These are phyloP conservation scores for Enoplosus armatus DNA, from an alignment of 2,797 vertebrate species.

Conservation along the genomic window DNA sequence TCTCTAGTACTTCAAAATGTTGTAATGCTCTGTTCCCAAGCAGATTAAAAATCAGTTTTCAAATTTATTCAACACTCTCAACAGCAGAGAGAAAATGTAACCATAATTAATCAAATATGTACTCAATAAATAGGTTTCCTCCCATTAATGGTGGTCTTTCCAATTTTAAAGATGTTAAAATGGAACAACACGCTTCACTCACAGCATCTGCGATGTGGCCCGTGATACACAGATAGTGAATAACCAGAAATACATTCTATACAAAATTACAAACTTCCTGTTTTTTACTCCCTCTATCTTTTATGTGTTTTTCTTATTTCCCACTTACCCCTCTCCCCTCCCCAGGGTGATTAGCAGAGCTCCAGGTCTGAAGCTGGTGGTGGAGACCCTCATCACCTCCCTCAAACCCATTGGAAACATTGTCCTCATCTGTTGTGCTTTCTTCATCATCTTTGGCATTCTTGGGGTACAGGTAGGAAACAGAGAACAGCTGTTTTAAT, in stretches of 20 bases:
- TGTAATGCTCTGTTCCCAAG: not conserved
- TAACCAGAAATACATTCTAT: not conserved
- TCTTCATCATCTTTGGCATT: slow-evolving; percentile 99
- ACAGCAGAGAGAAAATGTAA: not conserved
- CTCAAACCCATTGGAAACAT: slow-evolving; percentile 99
- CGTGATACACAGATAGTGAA: not conserved
- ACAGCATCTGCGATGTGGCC: no score
- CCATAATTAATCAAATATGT: not conserved
- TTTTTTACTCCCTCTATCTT: not conserved
- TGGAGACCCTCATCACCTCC: slow-evolving; percentile 98
- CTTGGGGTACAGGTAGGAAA: slow-evolving; percentile 94
- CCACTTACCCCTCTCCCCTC: not conserved
- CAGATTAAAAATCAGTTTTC: not conserved
- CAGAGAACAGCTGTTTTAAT: not conserved
- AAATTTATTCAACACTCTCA: slow-evolving; percentile 13
- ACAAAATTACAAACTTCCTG: not conserved
- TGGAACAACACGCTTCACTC: not conserved
- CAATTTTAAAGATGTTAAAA: slow-evolving; percentile 7
- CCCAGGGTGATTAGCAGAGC: slow-evolving; percentile 97
- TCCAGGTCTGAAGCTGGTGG: slow-evolving; percentile 96
- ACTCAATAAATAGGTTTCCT: not conserved
- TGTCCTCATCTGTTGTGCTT: slow-evolving; percentile 98
- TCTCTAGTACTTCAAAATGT: no score
- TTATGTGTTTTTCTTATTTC: not conserved
- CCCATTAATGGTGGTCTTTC: not conserved